Conservation (phyloP, 2,113 vertebrate genomes). For the Phaethornis superciliosus region DNA sequence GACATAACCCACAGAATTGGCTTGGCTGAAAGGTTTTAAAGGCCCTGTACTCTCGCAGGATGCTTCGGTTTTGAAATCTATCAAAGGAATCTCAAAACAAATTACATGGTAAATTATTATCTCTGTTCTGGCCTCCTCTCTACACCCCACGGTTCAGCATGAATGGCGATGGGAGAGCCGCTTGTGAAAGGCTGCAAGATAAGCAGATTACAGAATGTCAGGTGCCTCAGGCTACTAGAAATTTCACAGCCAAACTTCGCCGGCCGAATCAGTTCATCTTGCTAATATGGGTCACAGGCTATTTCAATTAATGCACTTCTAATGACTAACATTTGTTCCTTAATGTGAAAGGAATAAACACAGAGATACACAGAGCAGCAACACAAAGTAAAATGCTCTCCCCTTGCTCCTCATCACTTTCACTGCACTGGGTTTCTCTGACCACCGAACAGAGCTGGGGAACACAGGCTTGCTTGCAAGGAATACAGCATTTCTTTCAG, state of each 20-base stretch:
- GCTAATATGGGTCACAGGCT: conserved; percentile 36
- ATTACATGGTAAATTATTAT: conserved; percentile 69
- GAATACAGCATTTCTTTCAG: conserved; percentile 15
- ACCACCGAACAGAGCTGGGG: background rate
- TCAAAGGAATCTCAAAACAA: conserved; percentile 72
- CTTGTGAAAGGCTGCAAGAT: conserved; percentile 35
- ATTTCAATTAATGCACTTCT: conserved; percentile 49
- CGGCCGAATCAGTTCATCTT: background rate
- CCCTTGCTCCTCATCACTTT: background rate
- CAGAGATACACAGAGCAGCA: background rate
- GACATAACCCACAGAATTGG: background rate
- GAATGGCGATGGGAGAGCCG: conserved; percentile 29
- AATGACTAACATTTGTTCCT: conserved; percentile 48
- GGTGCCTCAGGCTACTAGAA: conserved; percentile 35
- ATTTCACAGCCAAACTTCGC: conserved; percentile 51
- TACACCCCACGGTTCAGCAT: conserved; percentile 36
- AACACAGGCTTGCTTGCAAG: background rate
- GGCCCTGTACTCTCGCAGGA: conserved; percentile 45
- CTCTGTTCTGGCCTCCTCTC: conserved; percentile 22
- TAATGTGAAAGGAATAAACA: conserved; percentile 1
- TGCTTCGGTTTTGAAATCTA: conserved; percentile 61
- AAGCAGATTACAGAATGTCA: conserved; percentile 62
- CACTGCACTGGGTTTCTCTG: background rate
- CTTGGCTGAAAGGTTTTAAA: background rate
- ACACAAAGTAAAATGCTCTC: background rate